Evolutionary conservation across 2,797 vertebrate genomes (phyloP).

Genomic region (Malacoctenus gilli): DNA sequence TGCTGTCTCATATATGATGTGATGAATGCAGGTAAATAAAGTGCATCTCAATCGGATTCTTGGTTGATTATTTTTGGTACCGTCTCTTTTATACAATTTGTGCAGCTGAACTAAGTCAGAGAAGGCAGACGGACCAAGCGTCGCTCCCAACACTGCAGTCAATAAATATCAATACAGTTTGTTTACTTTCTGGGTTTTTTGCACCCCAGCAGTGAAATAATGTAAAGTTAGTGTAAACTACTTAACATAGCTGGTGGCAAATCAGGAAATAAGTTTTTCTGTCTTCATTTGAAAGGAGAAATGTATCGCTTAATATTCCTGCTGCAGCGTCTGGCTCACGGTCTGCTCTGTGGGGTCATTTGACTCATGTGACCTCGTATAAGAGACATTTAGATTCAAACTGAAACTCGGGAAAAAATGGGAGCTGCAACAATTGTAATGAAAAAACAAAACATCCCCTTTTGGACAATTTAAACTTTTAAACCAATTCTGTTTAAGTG

Average conservation of each 20-base stretch:
- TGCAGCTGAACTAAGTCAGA: background rate
- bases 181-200: too few relatives aligned
- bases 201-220: too few relatives aligned
- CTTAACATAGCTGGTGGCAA: background rate
- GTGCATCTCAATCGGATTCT: background rate
- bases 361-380: too few relatives aligned
- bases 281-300: background rate
- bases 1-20: slow-evolving; percentile 56
- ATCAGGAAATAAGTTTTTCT: background rate
- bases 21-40: slow-evolving; percentile 20
- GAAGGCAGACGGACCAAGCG: too few relatives aligned
- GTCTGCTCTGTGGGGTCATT: background rate
- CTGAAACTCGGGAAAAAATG: too few relatives aligned
- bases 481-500: too few relatives aligned
- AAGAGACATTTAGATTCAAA: too few relatives aligned
- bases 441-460: too few relatives aligned
- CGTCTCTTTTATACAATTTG: background rate
- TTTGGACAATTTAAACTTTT: too few relatives aligned
- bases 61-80: background rate
- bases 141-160: background rate
- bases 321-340: background rate
- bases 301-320: too few relatives aligned
- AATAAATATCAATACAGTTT: background rate
- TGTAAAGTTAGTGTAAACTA: background rate
- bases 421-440: too few relatives aligned